Base-by-base conservation (phyloP, 2,113 vertebrate genomes). In the Oncorhynchus kisutch region DNA sequence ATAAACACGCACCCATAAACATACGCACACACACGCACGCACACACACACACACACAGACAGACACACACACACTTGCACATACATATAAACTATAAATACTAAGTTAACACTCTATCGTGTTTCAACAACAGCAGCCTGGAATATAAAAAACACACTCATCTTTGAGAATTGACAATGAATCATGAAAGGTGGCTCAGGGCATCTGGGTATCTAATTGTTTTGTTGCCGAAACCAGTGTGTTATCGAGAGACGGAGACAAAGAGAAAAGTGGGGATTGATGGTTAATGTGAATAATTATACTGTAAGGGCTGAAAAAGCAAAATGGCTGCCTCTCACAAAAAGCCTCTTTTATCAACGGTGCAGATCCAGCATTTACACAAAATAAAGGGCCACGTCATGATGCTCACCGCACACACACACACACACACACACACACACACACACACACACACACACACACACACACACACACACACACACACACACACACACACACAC, bases 301-400 rank as follows among this genome's bases (percentile, higher is more conserved):
- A 81, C 65, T 71, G 72, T 75, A 73, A n/a, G 27, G 75, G 80
- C 74, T 66, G 74, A 82, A 82, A 79, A 80, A 54, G 67, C 80
- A 76, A 74, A 76, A 45, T 45, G 39, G 39, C 39, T 45, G 39
- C 9, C 39, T 45, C 39, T 73, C 22, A 27, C 78, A 62, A 69
- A 45, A 16, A 45, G 67, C 65, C 48, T 73, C 67, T 89, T 88
- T 91, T 89, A 90, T 90, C 77, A 66, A 39, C 3, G 39, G 39
- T 45, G 39, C 39, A 45, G 39, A 45, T 45, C 39, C 9, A 45
- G 39, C 9, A 9, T 45, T 45, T 45, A 45, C 39, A 45, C 39
- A 45, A 45, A 45, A 39, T n/a, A n/a, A 39, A 39, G 39, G 8
- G 39, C 39, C 2, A 39, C 39, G 7, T 39, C 39, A 39, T 39